Conservation (phyloP, 2,113 vertebrate genomes). For the Bettongia penicillata region DNA sequence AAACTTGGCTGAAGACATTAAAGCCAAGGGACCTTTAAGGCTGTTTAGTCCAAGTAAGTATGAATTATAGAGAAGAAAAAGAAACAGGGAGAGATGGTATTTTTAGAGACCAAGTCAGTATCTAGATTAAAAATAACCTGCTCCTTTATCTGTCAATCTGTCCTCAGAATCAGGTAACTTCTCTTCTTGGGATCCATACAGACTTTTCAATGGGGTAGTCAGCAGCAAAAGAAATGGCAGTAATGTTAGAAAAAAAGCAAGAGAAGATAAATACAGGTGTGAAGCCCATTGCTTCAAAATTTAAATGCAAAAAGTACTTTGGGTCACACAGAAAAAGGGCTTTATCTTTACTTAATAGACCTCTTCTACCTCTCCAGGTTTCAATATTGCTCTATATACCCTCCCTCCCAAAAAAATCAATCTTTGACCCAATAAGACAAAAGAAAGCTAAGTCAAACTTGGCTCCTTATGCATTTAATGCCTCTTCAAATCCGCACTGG, state of each 20-base stretch:
- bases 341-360: background rate
- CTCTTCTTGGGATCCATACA: background rate
- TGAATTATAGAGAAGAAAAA: background rate
- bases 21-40: background rate
- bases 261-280: background rate
- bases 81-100: background rate
- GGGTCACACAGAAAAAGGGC: background rate
- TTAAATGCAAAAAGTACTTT: constrained; percentile 37
- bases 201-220: constrained; percentile 36
- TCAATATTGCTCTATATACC: background rate
- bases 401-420: constrained; percentile 24
- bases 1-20: background rate
- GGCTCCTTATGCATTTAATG: constrained; percentile 11
- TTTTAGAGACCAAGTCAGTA: background rate
- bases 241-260: background rate
- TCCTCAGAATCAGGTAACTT: background rate
- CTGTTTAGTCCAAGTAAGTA: background rate
- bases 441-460: background rate
- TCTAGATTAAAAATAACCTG: background rate
- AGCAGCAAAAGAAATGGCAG: constrained; percentile 12
- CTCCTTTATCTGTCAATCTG: constrained; percentile 10
- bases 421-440: constrained; percentile 19
- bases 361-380: constrained; percentile 20
- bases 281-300: constrained; percentile 17
- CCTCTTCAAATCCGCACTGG: constrained; percentile 24